phyloP scores from a whole-genome alignment of 2,888 invertebrate genomes.

The Octonoba sinensis region DNA sequence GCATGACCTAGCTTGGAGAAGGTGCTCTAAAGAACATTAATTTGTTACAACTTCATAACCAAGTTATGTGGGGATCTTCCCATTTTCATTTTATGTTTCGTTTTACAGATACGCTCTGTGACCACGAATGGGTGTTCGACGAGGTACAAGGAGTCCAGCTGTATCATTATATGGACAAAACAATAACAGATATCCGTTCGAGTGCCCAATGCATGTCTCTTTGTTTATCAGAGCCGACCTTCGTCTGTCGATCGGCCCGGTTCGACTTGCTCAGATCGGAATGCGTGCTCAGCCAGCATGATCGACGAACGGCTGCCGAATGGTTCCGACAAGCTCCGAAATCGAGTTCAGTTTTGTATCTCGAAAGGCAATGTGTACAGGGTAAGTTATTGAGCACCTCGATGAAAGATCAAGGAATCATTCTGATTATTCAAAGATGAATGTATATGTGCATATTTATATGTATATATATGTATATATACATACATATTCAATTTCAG shows the following conservation, averaged over 20 bases:
- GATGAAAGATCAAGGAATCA: not conserved
- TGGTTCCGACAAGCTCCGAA: conserved; percentile 42
- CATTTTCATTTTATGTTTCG: no score
- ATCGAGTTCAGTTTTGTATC: conserved; percentile 13
- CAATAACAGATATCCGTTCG: not conserved
- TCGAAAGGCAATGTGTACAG: conserved; percentile 59
- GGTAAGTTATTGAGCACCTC: conserved; percentile 17
- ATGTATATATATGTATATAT: conserved; percentile 3
- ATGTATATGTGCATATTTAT: not conserved
- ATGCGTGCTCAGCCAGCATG: conserved; percentile 55
- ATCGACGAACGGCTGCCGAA: conserved; percentile 57
- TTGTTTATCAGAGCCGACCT: conserved; percentile 39
- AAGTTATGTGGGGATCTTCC: no score
- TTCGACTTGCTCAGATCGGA: conserved; percentile 32
- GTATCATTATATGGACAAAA: conserved; percentile 50
- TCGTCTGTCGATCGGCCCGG: conserved; percentile 56
- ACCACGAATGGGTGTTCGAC: conserved; percentile 57
- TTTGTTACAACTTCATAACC: no score
- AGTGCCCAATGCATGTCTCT: conserved; percentile 34
- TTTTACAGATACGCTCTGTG: conserved; percentile 18
- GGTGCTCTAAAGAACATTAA: no score
- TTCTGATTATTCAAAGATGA: not conserved
- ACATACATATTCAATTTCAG: not conserved
- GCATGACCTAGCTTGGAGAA: no score
- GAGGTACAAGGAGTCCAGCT: conserved; percentile 45